Conservation (phyloP, 1,140 invertebrate species). For the Calycopis cecrops region DNA sequence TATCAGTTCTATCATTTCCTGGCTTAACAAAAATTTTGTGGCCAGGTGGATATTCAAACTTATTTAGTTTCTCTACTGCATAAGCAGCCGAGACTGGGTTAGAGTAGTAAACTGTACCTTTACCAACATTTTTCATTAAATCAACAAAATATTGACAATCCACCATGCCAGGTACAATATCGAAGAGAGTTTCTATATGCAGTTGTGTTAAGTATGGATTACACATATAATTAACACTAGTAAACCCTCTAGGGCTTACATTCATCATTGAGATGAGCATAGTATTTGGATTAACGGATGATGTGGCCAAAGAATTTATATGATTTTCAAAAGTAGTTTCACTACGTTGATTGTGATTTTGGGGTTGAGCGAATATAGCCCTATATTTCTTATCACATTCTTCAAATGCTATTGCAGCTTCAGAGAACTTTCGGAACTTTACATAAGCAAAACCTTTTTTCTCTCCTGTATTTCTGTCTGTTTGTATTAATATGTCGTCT, state of each 20-base stretch:
- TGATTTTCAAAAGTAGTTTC: conserved; percentile 47
- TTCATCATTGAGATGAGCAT: conserved; percentile 45
- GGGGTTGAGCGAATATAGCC: conserved; percentile 93
- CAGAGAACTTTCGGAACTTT: conserved; percentile 87
- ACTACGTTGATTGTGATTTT: conserved; percentile 42
- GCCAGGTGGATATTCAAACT: conserved; percentile 57
- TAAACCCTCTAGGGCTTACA: conserved; percentile 37
- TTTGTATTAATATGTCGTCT: conserved; percentile 88
- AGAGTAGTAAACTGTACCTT: conserved; percentile 45
- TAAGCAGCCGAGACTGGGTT: conserved; percentile 52
- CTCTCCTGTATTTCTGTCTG: conserved; percentile 86
- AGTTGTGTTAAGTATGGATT: conserved; percentile 40
- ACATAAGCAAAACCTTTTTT: conserved; percentile 95
- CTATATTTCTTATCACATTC: conserved; percentile 90
- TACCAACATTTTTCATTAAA: conserved; percentile 37
- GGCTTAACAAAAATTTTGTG: conserved; percentile 46
- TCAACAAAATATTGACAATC: conserved; percentile 42
- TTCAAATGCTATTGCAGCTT: conserved; percentile 91
- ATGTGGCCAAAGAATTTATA: conserved; percentile 35
- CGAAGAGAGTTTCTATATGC: conserved; percentile 45
- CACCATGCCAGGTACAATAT: conserved; percentile 48
- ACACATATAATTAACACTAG: conserved; percentile 43
- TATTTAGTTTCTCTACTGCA: conserved; percentile 50
- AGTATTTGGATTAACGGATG: conserved; percentile 26
- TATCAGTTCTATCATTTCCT: conserved; percentile 31